Percentiles rank a stretch among this genome's conserved stretches.
Evolutionary conservation across 1,140 invertebrate species (phyloP).

Genomic region (Caligus rogercresseyi): DNA sequence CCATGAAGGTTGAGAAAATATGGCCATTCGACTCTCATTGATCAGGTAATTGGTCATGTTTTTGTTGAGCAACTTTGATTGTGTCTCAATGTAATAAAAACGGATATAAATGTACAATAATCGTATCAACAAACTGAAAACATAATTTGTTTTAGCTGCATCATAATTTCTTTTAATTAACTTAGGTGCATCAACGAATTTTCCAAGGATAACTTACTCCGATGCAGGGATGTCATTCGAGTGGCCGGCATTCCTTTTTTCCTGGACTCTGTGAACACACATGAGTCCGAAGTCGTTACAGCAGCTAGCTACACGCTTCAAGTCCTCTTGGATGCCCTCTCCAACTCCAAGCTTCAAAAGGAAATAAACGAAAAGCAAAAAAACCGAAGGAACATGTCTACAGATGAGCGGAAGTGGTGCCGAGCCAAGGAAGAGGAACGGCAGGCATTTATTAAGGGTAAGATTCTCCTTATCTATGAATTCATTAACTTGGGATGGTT

Average conservation of each 20-base stretch:
- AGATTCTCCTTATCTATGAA: neutral
- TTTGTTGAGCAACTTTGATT: too few relatives aligned
- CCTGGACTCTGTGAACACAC: slow-evolving; percentile 57
- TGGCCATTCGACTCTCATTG: slow-evolving; percentile 35
- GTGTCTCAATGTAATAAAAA: too few relatives aligned
- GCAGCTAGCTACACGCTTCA: slow-evolving; percentile 59
- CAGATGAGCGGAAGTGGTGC: slow-evolving; percentile 13
- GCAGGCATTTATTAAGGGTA: slow-evolving; percentile 22
- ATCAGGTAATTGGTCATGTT: slow-evolving; percentile 23
- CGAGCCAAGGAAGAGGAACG: slow-evolving; percentile 1
- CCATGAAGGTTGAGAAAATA: slow-evolving; percentile 55
- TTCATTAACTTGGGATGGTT: too few relatives aligned
- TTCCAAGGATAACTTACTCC: slow-evolving; percentile 43
- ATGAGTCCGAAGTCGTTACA: slow-evolving; percentile 48
- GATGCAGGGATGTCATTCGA: slow-evolving; percentile 44
- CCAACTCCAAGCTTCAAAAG: slow-evolving; percentile 40
- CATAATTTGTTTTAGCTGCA: too few relatives aligned
- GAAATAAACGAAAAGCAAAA: slow-evolving; percentile 10
- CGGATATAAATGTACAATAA: too few relatives aligned
- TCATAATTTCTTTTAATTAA: too few relatives aligned
- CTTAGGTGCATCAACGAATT: slow-evolving; percentile 52
- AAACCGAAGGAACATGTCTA: neutral
- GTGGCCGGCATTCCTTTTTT: slow-evolving; percentile 65
- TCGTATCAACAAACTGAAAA: too few relatives aligned
- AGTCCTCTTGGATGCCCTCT: slow-evolving; percentile 54